A percentile compares a stretch with the other conserved stretches of the same genome.
Conservation (phyloP, 2,888 invertebrate species). For the Acleris cristana region DNA sequence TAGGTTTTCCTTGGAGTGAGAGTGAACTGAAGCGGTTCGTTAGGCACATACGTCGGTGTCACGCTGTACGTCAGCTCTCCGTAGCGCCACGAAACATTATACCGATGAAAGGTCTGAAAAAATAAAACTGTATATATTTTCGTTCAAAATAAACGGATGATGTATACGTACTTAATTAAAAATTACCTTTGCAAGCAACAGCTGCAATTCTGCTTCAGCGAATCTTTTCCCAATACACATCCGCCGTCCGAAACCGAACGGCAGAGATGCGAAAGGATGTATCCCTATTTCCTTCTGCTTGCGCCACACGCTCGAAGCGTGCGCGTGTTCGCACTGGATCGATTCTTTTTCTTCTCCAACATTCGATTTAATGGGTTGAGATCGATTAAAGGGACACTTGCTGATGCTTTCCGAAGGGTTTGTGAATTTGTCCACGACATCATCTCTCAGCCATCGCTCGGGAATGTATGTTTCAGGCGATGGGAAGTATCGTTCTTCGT, state of each 20-base stretch:
- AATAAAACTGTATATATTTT: conserved; percentile 36
- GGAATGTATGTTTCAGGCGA: conserved; percentile 88
- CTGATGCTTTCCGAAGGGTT: conserved; percentile 14
- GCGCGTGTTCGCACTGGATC: conserved; percentile 41
- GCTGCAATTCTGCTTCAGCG: conserved; percentile 91
- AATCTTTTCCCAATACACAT: conserved; percentile 92
- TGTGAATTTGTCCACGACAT: conserved; percentile 43
- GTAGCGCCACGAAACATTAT: conserved; percentile 87
- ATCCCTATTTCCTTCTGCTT: conserved; percentile 84
- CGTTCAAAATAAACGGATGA: too few species aligned
- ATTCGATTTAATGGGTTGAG: conserved; percentile 13
- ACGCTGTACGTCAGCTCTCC: conserved; percentile 88
- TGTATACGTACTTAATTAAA: neutral
- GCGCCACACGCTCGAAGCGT: conserved; percentile 55
- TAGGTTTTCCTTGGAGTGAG: conserved; percentile 66
- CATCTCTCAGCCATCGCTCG: conserved; percentile 90
- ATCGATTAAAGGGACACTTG: conserved; percentile 19
- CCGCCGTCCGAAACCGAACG: conserved; percentile 90
- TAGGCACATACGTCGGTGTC: conserved; percentile 89
- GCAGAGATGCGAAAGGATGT: conserved; percentile 89
- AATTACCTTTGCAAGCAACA: conserved; percentile 87
- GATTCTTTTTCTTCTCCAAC: conserved; percentile 15
- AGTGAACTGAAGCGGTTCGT: conserved; percentile 88
- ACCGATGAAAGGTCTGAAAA: conserved; percentile 88
- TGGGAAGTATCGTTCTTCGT: conserved; percentile 88